Conservation (phyloP, 2,888 invertebrate genomes). For the Anaspis maculata region DNA sequence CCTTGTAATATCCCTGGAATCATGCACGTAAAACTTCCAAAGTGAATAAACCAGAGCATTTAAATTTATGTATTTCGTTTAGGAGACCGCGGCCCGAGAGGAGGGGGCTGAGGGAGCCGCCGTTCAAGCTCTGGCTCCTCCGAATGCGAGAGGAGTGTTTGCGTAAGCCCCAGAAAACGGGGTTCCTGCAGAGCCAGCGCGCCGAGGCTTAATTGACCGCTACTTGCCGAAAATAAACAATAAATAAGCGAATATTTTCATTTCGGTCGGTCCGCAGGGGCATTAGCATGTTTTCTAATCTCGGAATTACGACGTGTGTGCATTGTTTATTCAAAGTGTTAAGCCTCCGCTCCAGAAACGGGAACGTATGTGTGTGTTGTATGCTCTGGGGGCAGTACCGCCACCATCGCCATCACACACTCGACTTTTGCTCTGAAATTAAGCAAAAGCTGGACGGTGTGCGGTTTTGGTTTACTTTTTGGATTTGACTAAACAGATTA, state of each 20-base stretch:
- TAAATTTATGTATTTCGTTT: too few relatives aligned
- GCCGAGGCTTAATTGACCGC: constrained; percentile 16
- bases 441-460: constrained; percentile 10
- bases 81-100: too few relatives aligned
- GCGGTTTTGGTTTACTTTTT: constrained; percentile 26
- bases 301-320: constrained; percentile 17
- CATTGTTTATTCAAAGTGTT: constrained; percentile 21
- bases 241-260: constrained; percentile 14
- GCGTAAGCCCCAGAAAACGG: constrained; percentile 10
- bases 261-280: constrained; percentile 6
- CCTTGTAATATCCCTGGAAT: too few relatives aligned
- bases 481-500: constrained; percentile 22
- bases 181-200: constrained; percentile 8
- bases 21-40: too few relatives aligned
- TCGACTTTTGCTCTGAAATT: constrained; percentile 15
- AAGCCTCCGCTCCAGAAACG: too few relatives aligned
- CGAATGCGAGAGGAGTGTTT: too few relatives aligned
- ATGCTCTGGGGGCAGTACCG: too few relatives aligned
- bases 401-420: too few relatives aligned
- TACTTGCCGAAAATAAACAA: constrained; percentile 15
- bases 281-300: constrained; percentile 22
- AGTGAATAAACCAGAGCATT: too few relatives aligned
- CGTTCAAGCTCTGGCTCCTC: too few relatives aligned
- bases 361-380: too few relatives aligned
- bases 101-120: too few relatives aligned